Conservation (phyloP, 1,140 invertebrate genomes). For the Eumaeus atala region DNA sequence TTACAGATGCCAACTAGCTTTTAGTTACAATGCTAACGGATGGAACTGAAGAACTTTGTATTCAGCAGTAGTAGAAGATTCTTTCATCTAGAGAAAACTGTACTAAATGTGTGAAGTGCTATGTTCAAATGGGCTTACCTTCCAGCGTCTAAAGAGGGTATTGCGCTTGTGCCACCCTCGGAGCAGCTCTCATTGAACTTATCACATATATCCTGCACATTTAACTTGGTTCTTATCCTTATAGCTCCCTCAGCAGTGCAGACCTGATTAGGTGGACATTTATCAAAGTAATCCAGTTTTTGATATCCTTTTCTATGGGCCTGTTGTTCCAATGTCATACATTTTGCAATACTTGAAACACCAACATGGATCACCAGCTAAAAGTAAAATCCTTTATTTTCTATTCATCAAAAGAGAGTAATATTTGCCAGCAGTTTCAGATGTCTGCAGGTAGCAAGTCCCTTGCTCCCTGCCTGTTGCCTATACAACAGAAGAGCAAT, state of each 20-base stretch:
- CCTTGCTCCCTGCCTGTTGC: no score
- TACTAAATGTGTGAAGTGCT: no score
- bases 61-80: no score
- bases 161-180: slow-evolving; percentile 32
- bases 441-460: no score
- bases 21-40: no score
- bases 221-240: slow-evolving; percentile 55
- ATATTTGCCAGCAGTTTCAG: no score
- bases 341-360: slow-evolving; percentile 72
- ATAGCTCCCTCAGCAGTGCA: slow-evolving; percentile 64
- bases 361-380: slow-evolving; percentile 81
- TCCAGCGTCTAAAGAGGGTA: slow-evolving; percentile 61
- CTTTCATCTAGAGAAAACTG: no score
- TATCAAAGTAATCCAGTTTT: slow-evolving; percentile 63
- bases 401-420: no score
- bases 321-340: slow-evolving; percentile 75
- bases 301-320: slow-evolving; percentile 76
- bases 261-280: slow-evolving; percentile 51
- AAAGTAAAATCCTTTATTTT: slow-evolving; percentile 23
- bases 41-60: no score
- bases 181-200: slow-evolving; percentile 51
- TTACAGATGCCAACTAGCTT: no score
- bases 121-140: slow-evolving; percentile 35
- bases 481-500: no score
- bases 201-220: slow-evolving; percentile 57